A percentile compares a stretch with the other conserved stretches of the same genome.
Conservation (phyloP, 2,888 invertebrate genomes). For the Cremastinae sp. region DNA sequence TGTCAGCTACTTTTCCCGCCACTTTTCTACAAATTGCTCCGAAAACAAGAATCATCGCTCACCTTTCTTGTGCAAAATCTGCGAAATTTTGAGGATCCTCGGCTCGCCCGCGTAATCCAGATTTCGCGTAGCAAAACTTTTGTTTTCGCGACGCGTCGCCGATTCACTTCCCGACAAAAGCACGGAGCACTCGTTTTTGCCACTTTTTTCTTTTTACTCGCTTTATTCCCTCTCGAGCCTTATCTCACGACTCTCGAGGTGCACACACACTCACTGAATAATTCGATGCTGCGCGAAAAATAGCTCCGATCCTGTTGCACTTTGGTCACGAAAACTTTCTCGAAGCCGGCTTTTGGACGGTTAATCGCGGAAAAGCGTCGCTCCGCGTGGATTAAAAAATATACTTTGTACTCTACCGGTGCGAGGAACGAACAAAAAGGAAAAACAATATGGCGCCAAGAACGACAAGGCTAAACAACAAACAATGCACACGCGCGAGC, state of each 20-base stretch:
- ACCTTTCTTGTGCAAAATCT: constrained; percentile 78
- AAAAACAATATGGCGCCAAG: constrained; percentile 9
- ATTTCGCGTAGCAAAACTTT: constrained; percentile 68
- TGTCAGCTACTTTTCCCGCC: too few species aligned
- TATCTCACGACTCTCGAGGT: constrained; percentile 19
- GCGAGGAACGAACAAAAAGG: background rate
- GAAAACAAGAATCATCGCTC: too few species aligned
- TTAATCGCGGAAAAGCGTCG: background rate
- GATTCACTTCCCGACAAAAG: constrained; percentile 52
- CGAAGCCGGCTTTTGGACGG: too few species aligned
- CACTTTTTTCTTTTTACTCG: constrained; percentile 25
- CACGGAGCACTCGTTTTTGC: constrained; percentile 5
- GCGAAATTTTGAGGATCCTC: constrained; percentile 78
- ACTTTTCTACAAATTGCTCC: too few species aligned
- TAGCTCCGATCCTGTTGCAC: too few species aligned
- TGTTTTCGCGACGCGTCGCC: constrained; percentile 39
- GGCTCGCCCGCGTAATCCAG: constrained; percentile 78
- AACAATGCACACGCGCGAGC: constrained; percentile 6
- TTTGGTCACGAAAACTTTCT: too few species aligned
- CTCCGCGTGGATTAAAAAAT: background rate
- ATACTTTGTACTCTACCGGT: background rate
- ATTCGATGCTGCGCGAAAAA: background rate
- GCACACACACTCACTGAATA: constrained; percentile 11
- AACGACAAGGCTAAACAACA: constrained; percentile 2
- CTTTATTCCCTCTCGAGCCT: too few species aligned